Evolutionary conservation across 1,140 invertebrate genomes (phyloP).

Genomic region (Hylaeus volcanicus): DNA sequence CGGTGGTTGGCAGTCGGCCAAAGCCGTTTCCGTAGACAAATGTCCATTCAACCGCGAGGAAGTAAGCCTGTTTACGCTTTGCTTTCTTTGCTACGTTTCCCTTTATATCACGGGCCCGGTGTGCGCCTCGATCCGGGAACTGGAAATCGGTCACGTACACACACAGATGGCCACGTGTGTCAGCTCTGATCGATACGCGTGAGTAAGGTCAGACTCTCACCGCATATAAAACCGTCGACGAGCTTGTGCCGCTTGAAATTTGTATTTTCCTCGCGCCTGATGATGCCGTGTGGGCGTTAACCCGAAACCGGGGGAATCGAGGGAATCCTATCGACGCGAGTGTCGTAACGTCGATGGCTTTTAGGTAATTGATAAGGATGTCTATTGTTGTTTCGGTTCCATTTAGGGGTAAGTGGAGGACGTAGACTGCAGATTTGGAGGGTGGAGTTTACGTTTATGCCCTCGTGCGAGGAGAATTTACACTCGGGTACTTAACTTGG

Average conservation of each 20-base stretch:
- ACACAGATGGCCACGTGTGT: not conserved
- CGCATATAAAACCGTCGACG: not conserved
- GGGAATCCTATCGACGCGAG: no score
- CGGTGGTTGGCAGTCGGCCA: conserved; percentile 55
- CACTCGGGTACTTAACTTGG: no score
- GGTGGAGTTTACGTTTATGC: no score
- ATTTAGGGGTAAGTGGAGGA: no score
- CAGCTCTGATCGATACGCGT: conserved; percentile 22
- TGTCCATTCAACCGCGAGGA: conserved; percentile 60
- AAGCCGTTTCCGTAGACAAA: conserved; percentile 65
- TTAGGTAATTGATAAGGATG: no score
- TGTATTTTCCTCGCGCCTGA: not conserved
- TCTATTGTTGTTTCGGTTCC: no score
- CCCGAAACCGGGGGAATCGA: no score
- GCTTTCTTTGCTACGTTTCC: conserved; percentile 51
- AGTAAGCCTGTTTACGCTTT: conserved; percentile 63
- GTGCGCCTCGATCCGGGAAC: conserved; percentile 7
- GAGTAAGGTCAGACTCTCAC: conserved; percentile 20
- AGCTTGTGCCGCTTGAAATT: not conserved
- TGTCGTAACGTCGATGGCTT: no score
- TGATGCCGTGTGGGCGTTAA: no score
- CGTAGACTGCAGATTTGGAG: no score
- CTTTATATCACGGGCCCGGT: conserved; percentile 34
- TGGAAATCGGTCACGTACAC: conserved; percentile 53
- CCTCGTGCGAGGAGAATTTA: no score